Evolutionary conservation across 1,140 invertebrate species (phyloP).

Genomic region (Lepidurus arcticus): DNA sequence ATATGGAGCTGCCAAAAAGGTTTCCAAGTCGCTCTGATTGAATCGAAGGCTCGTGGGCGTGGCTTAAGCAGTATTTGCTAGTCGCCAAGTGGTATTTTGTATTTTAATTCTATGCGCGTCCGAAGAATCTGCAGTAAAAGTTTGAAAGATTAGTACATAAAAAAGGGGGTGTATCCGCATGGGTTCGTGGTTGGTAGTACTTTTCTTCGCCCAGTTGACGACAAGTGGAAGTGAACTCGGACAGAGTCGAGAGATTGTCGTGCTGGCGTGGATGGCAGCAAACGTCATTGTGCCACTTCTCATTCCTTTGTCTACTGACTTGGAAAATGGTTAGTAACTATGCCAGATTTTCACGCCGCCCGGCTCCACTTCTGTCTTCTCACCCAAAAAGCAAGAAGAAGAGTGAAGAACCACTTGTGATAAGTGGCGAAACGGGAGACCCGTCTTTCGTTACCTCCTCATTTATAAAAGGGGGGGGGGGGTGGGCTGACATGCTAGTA

Average conservation of each 20-base stretch:
- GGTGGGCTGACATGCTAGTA: background rate
- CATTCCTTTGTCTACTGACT: slow-evolving; percentile 35
- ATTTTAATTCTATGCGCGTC: background rate
- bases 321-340: slow-evolving; percentile 32
- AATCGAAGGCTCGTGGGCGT: too few relatives aligned
- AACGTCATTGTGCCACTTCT: slow-evolving; percentile 36
- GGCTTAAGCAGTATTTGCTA: too few relatives aligned
- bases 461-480: background rate
- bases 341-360: slow-evolving; percentile 5
- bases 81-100: too few relatives aligned
- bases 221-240: background rate
- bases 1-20: too few relatives aligned
- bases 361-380: background rate
- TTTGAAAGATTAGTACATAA: background rate
- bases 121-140: background rate
- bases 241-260: background rate
- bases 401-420: background rate
- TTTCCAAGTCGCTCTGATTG: too few relatives aligned
- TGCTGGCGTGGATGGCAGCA: slow-evolving; percentile 34
- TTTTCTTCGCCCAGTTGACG: background rate
- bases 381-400: background rate
- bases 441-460: background rate
- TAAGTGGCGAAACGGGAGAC: background rate
- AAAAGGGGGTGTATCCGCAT: background rate
- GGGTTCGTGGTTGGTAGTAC: background rate